phyloP scores from a whole-genome alignment of 2,113 vertebrate species.

The Microcebus jonahi region DNA sequence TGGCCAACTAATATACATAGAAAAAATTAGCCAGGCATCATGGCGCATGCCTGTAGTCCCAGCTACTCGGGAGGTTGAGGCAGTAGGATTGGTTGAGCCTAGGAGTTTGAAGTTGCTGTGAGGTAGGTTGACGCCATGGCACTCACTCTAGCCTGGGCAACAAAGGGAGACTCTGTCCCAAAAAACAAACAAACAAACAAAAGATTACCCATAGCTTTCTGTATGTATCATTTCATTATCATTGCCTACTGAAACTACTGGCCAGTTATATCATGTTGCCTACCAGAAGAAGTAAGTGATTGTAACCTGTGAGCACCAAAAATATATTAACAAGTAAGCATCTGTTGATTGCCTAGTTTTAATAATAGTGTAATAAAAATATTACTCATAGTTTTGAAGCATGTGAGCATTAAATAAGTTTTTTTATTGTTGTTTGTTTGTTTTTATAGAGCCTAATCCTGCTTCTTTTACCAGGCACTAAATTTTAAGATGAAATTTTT shows the following conservation, averaged over 20 bases:
- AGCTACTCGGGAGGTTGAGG: no score
- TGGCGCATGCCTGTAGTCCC: no score
- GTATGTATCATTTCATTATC: not conserved
- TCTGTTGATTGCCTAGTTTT: not conserved
- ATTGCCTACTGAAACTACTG: not conserved
- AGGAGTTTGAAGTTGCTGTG: no score
- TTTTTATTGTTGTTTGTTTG: not conserved
- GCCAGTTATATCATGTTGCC: fast-evolving
- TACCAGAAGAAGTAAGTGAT: not conserved
- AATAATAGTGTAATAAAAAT: not conserved
- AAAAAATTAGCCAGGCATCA: no score
- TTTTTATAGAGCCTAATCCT: not conserved
- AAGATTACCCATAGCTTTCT: not conserved
- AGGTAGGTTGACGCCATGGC: no score
- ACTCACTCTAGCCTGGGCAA: no score
- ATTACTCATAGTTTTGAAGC: not conserved
- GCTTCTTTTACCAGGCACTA: not conserved
- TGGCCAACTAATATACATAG: no score
- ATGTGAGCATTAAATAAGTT: not conserved
- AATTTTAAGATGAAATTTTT: not conserved
- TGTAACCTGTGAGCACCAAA: not conserved
- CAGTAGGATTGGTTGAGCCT: no score
- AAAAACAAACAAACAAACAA: no score
- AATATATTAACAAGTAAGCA: not conserved
- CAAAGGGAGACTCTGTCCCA: no score